A percentile compares a stretch with the other conserved stretches of the same genome.
These are phyloP conservation scores for Remorina albescens DNA, from an alignment of 2,797 vertebrate species.

Conservation along the genomic window DNA sequence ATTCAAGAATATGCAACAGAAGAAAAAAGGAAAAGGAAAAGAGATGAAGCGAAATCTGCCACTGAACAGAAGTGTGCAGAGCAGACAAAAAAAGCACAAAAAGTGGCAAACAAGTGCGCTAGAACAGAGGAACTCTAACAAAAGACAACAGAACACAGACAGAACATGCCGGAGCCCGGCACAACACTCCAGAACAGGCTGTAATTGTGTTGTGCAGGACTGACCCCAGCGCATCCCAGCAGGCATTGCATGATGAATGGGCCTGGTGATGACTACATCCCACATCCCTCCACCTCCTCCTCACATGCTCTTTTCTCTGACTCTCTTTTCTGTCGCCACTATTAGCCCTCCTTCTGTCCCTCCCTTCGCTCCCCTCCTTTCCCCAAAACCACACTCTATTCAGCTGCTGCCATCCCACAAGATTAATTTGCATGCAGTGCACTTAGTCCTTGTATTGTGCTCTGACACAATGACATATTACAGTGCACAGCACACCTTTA, in stretches of 20 bases:
- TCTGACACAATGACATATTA: constrained; percentile 84
- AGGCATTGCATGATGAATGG: constrained; percentile 86
- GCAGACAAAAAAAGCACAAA: constrained; percentile 40
- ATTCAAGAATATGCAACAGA: constrained; percentile 52
- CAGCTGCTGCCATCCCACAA: constrained; percentile 81
- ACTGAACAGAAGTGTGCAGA: constrained; percentile 38
- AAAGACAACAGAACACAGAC: constrained; percentile 77
- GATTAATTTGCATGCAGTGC: constrained; percentile 84
- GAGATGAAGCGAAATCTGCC: constrained; percentile 36
- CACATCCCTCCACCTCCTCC: constrained; percentile 63
- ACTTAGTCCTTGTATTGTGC: constrained; percentile 82
- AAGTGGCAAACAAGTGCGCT: constrained; percentile 58
- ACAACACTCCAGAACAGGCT: constrained; percentile 82
- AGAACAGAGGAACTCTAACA: constrained; percentile 74
- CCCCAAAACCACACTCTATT: constrained; percentile 79
- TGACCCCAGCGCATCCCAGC: constrained; percentile 83
- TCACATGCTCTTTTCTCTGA: constrained; percentile 76
- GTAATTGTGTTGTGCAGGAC: constrained; percentile 84
- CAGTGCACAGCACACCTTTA: constrained; percentile 79
- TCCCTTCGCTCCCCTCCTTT: constrained; percentile 65
- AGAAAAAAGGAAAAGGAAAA: not conserved
- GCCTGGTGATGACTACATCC: constrained; percentile 79
- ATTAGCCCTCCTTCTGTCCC: constrained; percentile 80
- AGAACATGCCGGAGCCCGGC: constrained; percentile 72
- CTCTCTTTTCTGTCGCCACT: constrained; percentile 73